Evolutionary conservation across 1,140 invertebrate genomes (phyloP).

Genomic region (Lineus longissimus): DNA sequence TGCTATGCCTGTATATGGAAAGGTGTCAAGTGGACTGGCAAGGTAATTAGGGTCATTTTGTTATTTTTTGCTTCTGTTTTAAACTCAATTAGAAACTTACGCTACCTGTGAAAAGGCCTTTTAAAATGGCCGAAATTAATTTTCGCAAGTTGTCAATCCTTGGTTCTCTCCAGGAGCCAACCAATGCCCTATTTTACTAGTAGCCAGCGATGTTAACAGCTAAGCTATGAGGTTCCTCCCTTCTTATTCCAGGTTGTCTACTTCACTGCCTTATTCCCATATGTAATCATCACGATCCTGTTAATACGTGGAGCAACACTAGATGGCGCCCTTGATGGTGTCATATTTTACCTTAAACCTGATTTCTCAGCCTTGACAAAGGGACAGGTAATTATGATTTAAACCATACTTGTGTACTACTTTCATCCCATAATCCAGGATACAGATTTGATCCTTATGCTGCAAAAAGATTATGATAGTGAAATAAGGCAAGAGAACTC

Average conservation of each 20-base stretch:
- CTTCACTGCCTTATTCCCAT: slow-evolving; percentile 82
- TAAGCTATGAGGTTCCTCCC: too few species aligned
- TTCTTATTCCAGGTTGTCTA: too few species aligned
- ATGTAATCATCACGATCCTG: slow-evolving; percentile 75
- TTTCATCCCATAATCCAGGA: background rate
- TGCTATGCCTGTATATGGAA: slow-evolving; percentile 97
- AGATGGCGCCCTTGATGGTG: slow-evolving; percentile 73
- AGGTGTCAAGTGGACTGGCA: slow-evolving; percentile 91
- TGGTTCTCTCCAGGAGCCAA: slow-evolving; percentile 13
- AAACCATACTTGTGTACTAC: background rate
- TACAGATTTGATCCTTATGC: background rate
- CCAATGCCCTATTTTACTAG: slow-evolving; percentile 66
- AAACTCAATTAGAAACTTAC: background rate
- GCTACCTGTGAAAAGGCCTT: background rate
- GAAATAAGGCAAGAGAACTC: background rate
- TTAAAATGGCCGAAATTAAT: background rate
- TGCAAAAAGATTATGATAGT: background rate
- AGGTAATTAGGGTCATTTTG: slow-evolving; percentile 56
- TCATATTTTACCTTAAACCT: slow-evolving; percentile 56
- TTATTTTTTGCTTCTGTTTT: background rate
- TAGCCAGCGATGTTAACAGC: too few species aligned
- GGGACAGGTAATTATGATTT: too few species aligned
- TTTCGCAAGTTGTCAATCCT: too few species aligned
- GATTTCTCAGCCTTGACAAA: background rate
- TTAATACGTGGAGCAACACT: slow-evolving; percentile 76